Percentiles rank a stretch among this genome's conserved stretches.
phyloP scores from a whole-genome alignment of 2,888 invertebrate species.

The Eueremaeus valkanovi region DNA sequence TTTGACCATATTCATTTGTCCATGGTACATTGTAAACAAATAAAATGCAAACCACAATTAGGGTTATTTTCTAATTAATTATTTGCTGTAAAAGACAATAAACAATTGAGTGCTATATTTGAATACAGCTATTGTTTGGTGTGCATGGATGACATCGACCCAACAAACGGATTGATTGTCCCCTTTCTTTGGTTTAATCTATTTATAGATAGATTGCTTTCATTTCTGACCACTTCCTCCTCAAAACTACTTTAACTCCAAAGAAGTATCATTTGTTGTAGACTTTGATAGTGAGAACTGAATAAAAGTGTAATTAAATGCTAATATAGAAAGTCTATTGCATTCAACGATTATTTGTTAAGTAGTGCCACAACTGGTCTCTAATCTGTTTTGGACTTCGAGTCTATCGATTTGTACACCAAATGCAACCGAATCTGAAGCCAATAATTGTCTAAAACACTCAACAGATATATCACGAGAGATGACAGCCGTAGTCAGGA shows the following conservation, averaged over 20 bases:
- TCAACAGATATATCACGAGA: neutral
- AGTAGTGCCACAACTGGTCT: neutral
- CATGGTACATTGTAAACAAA: too few species aligned
- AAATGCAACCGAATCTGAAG: neutral
- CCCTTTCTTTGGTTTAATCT: neutral
- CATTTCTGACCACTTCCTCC: neutral
- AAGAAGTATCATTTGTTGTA: neutral
- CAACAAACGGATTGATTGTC: too few species aligned
- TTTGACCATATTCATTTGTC: too few species aligned
- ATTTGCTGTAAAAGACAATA: too few species aligned
- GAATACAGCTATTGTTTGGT: too few species aligned
- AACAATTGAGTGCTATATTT: too few species aligned
- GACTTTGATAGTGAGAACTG: neutral
- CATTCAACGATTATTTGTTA: conserved; percentile 8
- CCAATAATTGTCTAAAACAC: neutral
- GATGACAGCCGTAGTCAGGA: neutral
- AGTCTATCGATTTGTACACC: neutral
- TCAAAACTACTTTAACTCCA: neutral
- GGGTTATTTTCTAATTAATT: too few species aligned
- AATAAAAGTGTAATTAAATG: neutral
- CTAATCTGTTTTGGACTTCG: neutral
- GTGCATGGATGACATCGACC: too few species aligned
- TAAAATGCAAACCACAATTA: too few species aligned
- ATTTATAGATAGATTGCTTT: neutral
- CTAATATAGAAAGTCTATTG: neutral